Conservation (phyloP, 2,797 vertebrate genomes). For the Varecia variegata region DNA sequence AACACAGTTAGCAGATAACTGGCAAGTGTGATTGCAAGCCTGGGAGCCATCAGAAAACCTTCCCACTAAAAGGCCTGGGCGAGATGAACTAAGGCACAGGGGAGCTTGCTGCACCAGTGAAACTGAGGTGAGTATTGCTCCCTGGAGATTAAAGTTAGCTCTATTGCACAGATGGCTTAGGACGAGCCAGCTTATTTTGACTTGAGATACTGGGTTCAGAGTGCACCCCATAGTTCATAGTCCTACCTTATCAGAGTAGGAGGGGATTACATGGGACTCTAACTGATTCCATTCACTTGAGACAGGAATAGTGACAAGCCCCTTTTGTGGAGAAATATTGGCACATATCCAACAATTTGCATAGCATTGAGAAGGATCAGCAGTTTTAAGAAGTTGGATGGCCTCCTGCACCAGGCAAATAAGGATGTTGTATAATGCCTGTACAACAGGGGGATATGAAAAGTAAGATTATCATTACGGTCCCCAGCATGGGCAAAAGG, state of each 20-base stretch:
- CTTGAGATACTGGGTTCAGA: not conserved
- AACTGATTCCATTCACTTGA: not conserved
- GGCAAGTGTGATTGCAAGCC: not conserved
- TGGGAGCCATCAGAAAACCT: not conserved
- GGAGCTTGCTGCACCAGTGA: not conserved
- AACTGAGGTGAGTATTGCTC: not conserved
- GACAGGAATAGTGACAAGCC: not conserved
- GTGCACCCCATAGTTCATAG: not conserved
- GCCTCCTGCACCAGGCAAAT: not conserved
- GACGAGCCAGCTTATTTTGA: not conserved
- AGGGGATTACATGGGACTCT: not conserved
- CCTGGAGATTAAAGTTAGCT: not conserved
- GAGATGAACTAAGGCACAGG: not conserved
- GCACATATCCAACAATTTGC: not conserved
- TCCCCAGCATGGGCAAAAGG: not conserved
- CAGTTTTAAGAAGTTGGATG: not conserved
- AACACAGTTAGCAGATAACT: not conserved
- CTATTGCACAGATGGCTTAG: not conserved
- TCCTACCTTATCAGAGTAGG: not conserved
- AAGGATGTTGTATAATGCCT: not conserved
- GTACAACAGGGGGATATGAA: too few species aligned
- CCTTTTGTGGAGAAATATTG: not conserved
- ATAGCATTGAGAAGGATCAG: not conserved
- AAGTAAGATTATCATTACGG: too few species aligned
- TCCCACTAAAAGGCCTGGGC: not conserved